phyloP scores from a whole-genome alignment of 92 coral and sea anemone species.

The Desmophyllum pertusum region DNA sequence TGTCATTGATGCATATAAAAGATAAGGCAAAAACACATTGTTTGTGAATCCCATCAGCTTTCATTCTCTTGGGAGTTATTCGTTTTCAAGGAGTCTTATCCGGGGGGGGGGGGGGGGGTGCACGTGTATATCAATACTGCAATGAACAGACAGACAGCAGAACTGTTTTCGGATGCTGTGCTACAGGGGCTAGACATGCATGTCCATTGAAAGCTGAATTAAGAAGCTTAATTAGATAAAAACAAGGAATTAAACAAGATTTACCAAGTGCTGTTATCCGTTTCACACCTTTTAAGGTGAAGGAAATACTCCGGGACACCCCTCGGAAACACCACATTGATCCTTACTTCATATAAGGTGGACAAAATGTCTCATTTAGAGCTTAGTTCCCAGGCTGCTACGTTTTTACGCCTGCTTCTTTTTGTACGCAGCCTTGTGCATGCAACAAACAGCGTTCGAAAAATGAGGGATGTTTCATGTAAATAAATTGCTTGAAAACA shows the following conservation, averaged over 20 bases:
- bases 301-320: not conserved
- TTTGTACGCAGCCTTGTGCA: not conserved
- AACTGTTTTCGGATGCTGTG: not conserved
- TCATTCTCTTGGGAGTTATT: not conserved
- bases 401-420: not conserved
- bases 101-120: not conserved
- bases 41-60: not conserved
- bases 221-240: not conserved
- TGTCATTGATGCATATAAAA: not conserved
- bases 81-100: not conserved
- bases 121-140: not conserved
- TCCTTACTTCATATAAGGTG: not conserved
- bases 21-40: not conserved
- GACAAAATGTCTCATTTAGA: not conserved
- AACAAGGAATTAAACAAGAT: not conserved
- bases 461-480: not conserved
- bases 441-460: not conserved
- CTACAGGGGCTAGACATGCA: not conserved
- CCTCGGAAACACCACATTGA: slow-evolving; percentile 10
- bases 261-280: not conserved
- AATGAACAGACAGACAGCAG: too few relatives aligned
- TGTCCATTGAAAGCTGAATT: not conserved
- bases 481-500: not conserved
- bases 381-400: slow-evolving; percentile 7
- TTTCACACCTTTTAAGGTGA: slow-evolving; percentile 25